Evolutionary conservation across 2,888 invertebrate species (phyloP).

Genomic region (Polymixis lichenea): DNA sequence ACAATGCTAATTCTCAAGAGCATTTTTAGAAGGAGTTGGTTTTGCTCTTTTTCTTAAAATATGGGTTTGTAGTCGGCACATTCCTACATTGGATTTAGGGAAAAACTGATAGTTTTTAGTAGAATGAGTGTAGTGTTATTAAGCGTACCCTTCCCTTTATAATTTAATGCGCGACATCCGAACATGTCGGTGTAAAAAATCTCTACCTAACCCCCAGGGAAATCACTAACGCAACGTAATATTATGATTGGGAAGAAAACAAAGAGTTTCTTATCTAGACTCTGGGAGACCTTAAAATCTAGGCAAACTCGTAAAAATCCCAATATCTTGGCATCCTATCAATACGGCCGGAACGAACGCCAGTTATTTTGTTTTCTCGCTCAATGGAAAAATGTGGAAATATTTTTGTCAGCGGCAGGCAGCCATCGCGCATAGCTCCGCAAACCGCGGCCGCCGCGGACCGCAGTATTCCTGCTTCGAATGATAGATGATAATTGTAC

Average conservation of each 20-base stretch:
- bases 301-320: constrained; percentile 54
- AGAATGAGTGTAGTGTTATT: background rate
- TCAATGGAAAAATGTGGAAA: constrained; percentile 37
- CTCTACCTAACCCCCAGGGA: constrained; percentile 7
- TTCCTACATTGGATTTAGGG: no score
- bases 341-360: constrained; percentile 38
- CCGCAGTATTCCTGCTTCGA: constrained; percentile 27
- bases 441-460: constrained; percentile 43
- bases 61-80: background rate
- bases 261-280: constrained; percentile 35
- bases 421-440: constrained; percentile 17
- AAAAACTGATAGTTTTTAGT: background rate
- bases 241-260: constrained; percentile 34
- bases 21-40: background rate
- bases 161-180: background rate
- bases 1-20: background rate
- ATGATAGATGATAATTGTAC: constrained; percentile 43
- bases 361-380: constrained; percentile 50
- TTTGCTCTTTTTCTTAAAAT: background rate
- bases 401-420: constrained; percentile 63
- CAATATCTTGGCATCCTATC: constrained; percentile 49
- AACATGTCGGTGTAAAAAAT: background rate
- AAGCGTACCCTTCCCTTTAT: background rate
- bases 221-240: constrained; percentile 16
- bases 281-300: constrained; percentile 50